Conservation (phyloP, 37 sponge, comb jelly and placozoan genomes). For the Trichoplax adhaerens region DNA sequence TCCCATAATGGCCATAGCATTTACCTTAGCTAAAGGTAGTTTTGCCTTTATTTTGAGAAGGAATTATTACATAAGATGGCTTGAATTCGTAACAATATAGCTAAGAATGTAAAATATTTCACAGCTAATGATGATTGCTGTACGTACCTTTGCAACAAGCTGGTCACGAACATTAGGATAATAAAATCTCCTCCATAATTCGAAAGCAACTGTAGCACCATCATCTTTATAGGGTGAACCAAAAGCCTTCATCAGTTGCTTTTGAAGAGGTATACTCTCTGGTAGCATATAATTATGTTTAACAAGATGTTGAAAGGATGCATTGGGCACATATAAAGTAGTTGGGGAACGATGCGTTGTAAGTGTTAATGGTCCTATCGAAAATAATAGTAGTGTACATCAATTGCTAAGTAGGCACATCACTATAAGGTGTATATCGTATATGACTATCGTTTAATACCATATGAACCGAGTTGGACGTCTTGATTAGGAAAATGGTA, state of each 20-base stretch:
- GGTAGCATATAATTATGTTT: conserved; percentile 34
- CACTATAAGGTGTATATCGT: neutral
- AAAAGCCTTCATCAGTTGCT: conserved; percentile 13
- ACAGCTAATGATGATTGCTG: neutral
- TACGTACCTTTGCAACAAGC: conserved; percentile 54
- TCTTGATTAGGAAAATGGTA: conserved; percentile 47
- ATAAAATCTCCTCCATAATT: conserved; percentile 84
- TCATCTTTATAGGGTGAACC: neutral
- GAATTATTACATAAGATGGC: neutral
- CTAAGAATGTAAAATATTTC: neutral
- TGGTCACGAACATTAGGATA: conserved; percentile 82
- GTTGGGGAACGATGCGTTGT: conserved; percentile 30
- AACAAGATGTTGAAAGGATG: conserved; percentile 19
- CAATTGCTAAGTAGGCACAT: too few relatives aligned
- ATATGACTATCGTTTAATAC: neutral
- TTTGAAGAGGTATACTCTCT: conserved; percentile 12
- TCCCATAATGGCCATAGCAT: conserved; percentile 59
- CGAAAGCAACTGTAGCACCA: conserved; percentile 42
- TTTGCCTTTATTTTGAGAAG: conserved; percentile 20
- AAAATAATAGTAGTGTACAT: too few relatives aligned
- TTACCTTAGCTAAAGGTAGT: conserved; percentile 55
- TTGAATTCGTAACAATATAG: neutral
- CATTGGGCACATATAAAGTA: conserved; percentile 41
- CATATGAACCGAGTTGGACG: conserved; percentile 1
- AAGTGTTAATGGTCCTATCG: neutral